These are phyloP conservation scores for Oreocharis arfaki DNA, from an alignment of 2,113 vertebrate species.

Conservation along the genomic window DNA sequence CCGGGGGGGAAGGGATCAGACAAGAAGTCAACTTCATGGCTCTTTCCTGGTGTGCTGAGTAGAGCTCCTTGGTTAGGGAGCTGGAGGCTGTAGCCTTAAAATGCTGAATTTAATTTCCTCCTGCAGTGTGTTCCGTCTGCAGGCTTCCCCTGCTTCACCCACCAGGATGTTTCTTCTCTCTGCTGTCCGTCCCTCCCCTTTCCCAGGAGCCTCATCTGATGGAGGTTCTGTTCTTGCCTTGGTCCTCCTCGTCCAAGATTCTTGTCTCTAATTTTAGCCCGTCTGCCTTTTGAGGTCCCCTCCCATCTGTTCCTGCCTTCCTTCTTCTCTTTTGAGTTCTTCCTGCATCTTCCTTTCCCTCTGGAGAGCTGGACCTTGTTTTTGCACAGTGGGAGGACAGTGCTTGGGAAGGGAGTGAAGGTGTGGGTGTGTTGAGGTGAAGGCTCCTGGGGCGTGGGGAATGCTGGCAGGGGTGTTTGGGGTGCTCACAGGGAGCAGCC, in stretches of 20 bases:
- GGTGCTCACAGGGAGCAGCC: not conserved
- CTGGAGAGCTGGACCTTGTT: not conserved
- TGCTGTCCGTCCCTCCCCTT: not conserved
- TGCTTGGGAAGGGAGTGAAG: not conserved
- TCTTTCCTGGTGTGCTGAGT: not conserved
- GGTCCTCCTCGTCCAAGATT: not conserved
- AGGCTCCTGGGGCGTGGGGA: not conserved
- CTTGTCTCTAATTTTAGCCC: slow-evolving; percentile 46
- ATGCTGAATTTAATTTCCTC: not conserved
- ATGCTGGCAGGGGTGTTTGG: not conserved
- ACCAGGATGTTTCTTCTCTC: not conserved
- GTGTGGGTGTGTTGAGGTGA: not conserved
- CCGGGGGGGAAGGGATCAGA: not conserved
- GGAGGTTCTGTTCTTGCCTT: not conserved
- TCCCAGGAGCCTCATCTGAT: not conserved
- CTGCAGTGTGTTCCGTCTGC: not conserved
- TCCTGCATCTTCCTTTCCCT: not conserved
- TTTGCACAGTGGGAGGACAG: not conserved
- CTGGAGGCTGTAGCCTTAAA: not conserved
- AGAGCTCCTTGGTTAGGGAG: not conserved
- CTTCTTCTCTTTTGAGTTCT: not conserved
- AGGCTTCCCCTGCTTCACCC: not conserved
- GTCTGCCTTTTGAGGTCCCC: slow-evolving; percentile 13
- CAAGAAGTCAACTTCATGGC: not conserved
- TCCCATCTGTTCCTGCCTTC: slow-evolving; percentile 23